Conservation (phyloP, 2,797 vertebrate species). For the Distichodus sexfasciatus region DNA sequence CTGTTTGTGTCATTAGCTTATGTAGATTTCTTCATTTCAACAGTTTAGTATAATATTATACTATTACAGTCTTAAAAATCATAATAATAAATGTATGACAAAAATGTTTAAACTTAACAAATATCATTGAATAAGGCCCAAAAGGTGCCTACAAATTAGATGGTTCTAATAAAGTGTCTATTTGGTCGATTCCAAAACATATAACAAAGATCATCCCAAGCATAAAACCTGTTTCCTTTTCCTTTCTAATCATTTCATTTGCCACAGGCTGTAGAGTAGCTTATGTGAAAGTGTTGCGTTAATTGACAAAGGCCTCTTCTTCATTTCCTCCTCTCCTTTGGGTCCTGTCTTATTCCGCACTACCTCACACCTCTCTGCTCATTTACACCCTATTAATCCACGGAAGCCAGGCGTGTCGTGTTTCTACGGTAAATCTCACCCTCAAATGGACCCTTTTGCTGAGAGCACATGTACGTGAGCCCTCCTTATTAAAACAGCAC, state of each 20-base stretch:
- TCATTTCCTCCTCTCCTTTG: constrained; percentile 7
- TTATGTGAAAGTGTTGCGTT: constrained; percentile 23
- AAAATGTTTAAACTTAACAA: too few relatives aligned
- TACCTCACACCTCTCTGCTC: constrained; percentile 25
- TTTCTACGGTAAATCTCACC: constrained; percentile 48
- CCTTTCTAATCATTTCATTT: constrained; percentile 21
- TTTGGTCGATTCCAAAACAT: background rate
- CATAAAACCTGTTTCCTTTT: constrained; percentile 8
- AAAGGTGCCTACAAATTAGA: too few relatives aligned
- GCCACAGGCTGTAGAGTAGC: background rate
- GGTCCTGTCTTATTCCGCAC: constrained; percentile 24
- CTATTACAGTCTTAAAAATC: too few relatives aligned
- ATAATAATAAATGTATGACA: too few relatives aligned
- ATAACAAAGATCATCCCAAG: background rate
- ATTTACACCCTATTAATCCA: constrained; percentile 46
- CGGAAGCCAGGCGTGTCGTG: constrained; percentile 47
- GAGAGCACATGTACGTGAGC: constrained; percentile 49
- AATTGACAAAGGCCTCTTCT: constrained; percentile 39
- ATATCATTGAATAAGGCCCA: too few relatives aligned
- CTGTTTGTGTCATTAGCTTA: too few relatives aligned
- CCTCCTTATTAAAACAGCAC: constrained; percentile 57
- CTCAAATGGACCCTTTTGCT: constrained; percentile 46
- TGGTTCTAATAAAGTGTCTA: too few relatives aligned
- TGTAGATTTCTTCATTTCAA: too few relatives aligned
- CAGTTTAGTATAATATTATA: too few relatives aligned